Conservation (phyloP, 1,140 invertebrate genomes). For the Aleiodes sp. region DNA sequence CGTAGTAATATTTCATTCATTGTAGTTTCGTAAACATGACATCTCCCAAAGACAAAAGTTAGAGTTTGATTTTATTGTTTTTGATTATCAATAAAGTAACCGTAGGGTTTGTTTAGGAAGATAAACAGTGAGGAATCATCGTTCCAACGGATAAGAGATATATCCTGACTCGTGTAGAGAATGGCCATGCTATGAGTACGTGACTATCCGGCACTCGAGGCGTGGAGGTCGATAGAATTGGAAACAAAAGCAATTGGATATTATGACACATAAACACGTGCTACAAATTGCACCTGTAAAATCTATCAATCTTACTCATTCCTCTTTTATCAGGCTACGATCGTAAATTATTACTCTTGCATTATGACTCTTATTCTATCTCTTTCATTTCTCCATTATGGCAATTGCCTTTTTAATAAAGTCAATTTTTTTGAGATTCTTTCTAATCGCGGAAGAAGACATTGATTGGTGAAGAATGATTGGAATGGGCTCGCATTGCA, state of each 20-base stretch:
- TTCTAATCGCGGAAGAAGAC: too few relatives aligned
- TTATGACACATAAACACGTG: constrained; percentile 38
- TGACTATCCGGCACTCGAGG: constrained; percentile 13
- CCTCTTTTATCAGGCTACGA: neutral
- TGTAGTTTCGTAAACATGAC: too few relatives aligned
- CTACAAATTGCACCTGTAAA: neutral
- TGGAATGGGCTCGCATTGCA: neutral
- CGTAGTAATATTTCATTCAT: neutral
- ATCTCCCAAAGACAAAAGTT: too few relatives aligned
- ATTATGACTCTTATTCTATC: neutral
- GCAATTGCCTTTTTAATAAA: too few relatives aligned
- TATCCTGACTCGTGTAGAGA: neutral
- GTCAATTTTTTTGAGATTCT: too few relatives aligned
- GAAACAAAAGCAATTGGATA: constrained; percentile 9
- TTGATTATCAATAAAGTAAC: neutral
- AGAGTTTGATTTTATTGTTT: neutral
- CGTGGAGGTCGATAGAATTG: constrained; percentile 21
- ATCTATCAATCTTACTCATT: neutral
- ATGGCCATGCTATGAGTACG: constrained; percentile 31
- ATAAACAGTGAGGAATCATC: neutral
- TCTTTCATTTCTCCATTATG: neutral
- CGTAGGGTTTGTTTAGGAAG: neutral
- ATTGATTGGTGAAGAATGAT: too few relatives aligned
- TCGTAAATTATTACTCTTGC: neutral
- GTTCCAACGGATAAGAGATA: constrained; percentile 18